These are phyloP conservation scores for Arion vulgaris DNA, from an alignment of 1,140 invertebrate genomes.

Conservation along the genomic window DNA sequence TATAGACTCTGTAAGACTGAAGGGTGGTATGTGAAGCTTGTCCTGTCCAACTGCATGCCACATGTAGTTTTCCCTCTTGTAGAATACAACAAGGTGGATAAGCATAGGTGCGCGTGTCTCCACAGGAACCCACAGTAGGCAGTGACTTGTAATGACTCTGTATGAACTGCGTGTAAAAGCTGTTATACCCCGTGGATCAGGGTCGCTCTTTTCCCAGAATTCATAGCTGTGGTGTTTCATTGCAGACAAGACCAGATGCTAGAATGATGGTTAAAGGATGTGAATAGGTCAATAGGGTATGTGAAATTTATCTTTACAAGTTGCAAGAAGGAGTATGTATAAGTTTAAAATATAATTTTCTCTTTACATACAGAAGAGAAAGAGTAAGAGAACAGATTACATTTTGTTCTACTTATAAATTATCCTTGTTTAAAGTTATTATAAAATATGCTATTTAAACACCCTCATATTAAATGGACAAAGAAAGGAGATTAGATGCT, in stretches of 20 bases:
- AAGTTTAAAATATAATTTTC: too few species aligned
- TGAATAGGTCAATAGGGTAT: too few species aligned
- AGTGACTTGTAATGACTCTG: conserved; percentile 44
- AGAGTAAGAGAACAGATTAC: too few species aligned
- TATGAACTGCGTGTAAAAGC: conserved; percentile 9
- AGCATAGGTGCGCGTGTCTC: conserved; percentile 38
- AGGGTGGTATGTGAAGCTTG: conserved; percentile 13
- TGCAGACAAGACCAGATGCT: conserved; percentile 32
- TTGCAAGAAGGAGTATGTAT: too few species aligned
- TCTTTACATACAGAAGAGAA: too few species aligned
- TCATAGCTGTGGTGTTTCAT: conserved; percentile 25
- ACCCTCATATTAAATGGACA: too few species aligned
- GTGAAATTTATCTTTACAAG: too few species aligned
- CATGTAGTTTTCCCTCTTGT: conserved; percentile 47
- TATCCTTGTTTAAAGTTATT: too few species aligned
- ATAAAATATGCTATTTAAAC: too few species aligned
- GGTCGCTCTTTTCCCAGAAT: conserved; percentile 31
- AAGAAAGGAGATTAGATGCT: too few species aligned
- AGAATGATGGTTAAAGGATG: too few species aligned
- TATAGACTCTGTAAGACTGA: conserved; percentile 20
- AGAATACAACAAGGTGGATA: conserved; percentile 62
- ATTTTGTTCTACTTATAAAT: too few species aligned
- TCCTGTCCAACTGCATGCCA: conserved; percentile 53
- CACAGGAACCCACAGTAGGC: conserved; percentile 46
- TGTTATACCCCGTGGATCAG: conserved; percentile 37